Conservation (phyloP, 2,888 invertebrate species). For the Rugalucina vietnamica region DNA sequence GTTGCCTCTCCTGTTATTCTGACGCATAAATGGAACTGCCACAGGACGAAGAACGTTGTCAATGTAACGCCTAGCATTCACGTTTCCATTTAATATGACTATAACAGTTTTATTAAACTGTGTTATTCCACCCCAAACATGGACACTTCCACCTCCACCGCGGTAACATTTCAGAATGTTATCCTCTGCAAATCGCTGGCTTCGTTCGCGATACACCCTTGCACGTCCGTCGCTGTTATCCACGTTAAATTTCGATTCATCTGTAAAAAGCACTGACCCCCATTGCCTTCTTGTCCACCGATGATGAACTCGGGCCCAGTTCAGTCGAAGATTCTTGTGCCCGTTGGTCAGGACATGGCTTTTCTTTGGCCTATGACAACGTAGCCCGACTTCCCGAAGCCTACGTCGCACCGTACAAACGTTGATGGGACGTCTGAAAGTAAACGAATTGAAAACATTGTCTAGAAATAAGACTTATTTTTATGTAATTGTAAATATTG, state of each 20-base stretch:
- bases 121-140: neutral
- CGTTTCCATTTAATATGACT: neutral
- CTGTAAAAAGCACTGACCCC: neutral
- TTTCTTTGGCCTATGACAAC: no score
- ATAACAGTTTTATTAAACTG: neutral
- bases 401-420: no score
- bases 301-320: no score
- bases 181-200: neutral
- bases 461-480: no score
- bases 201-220: neutral
- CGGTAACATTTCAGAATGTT: neutral
- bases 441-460: no score
- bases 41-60: neutral
- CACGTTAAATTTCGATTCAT: neutral
- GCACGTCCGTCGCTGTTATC: neutral
- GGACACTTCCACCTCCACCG: neutral
- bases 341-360: no score
- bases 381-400: no score
- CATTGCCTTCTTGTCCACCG: no score
- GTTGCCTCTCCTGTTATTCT: neutral
- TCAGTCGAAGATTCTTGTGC: no score
- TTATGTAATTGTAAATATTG: no score
- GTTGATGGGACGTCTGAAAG: no score
- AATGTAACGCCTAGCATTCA: neutral
- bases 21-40: neutral